Base-by-base conservation (phyloP, 2,113 vertebrate species). In the Psilopogon haemacephalus region DNA sequence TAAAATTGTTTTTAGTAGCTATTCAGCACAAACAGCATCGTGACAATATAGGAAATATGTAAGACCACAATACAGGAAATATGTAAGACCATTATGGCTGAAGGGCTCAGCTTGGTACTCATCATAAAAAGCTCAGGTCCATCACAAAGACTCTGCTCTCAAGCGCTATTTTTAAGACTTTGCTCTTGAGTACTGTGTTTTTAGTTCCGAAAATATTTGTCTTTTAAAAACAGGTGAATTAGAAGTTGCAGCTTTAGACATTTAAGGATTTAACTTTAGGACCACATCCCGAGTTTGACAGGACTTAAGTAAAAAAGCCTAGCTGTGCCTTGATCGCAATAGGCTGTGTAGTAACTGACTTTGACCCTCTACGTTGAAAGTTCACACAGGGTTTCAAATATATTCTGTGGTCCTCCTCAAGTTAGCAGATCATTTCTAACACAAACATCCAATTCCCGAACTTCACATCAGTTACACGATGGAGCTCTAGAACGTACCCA, bases 291-390 rank as follows among this genome's bases (percentile, higher is more conserved):
- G 0, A 67, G 60, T 70, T 58, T 67, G 52, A 67, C 26, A 9
- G 59, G 56, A 64, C 19, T 73, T 11, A 23, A 0, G 4, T 42
- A 26, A 69, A 33, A 71, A 20, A 37, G 20, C 37, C 50, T 67
- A 26, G 26, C 40, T 38, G 40, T 24, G 23, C 9, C 59, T 70
- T 55, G 37, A 58, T 16, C 1, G 0, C 28, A 50, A 59, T 0
- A 59, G 13, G 37, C 27, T 28, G 3, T 9, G 27, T 15, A 73
- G 1, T 13, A 50, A 2, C n/a, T 85, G n/a, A 74, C 44, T 89
- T 44, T 88, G 59, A 89, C 46, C 27, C 37, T 33, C 26, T 15
- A 42, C 50, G 54, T 0, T 72, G 23, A 70, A 81, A 58, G 70
- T 35, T 40, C 54, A 67, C 0, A 0, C 28, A 16, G 23, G 10